These are phyloP conservation scores for Champsocephalus esox DNA, from an alignment of 2,797 vertebrate species.

Conservation along the genomic window DNA sequence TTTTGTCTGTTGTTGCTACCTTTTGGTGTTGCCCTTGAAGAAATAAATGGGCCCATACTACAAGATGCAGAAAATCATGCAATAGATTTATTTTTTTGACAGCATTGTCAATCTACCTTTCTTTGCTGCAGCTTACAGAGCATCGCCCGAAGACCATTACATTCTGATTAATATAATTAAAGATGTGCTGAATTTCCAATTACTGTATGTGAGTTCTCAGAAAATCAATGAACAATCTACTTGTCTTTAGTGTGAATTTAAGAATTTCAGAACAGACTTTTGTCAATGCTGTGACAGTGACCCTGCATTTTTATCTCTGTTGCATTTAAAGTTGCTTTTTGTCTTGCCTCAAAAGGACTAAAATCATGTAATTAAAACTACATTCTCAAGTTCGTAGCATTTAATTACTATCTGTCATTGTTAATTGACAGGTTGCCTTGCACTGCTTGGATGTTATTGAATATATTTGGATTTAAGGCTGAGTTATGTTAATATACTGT, in stretches of 20 bases:
- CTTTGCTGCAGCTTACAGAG: slow-evolving; percentile 14
- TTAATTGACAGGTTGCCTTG: not conserved
- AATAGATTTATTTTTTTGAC: slow-evolving; percentile 49
- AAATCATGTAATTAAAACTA: not conserved
- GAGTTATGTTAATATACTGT: not conserved
- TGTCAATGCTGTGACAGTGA: not conserved
- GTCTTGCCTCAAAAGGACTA: not conserved
- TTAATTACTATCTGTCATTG: not conserved
- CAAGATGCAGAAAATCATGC: slow-evolving; percentile 30
- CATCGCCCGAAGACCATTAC: not conserved
- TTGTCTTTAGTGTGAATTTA: slow-evolving; percentile 9
- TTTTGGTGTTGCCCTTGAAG: slow-evolving; percentile 52
- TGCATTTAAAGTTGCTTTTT: not conserved
- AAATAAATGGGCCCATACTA: slow-evolving; percentile 44
- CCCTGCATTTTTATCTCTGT: not conserved
- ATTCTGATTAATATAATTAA: slow-evolving; percentile 32
- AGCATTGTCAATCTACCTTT: slow-evolving; percentile 21
- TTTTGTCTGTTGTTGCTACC: slow-evolving; percentile 39
- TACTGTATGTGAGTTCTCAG: slow-evolving; percentile 9
- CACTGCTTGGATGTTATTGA: not conserved
- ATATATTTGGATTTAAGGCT: not conserved
- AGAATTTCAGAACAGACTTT: slow-evolving; percentile 3
- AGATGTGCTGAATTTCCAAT: slow-evolving; percentile 26
- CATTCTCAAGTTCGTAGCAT: not conserved
- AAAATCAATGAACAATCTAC: slow-evolving; percentile 29